Evolutionary conservation across 1,140 invertebrate species (phyloP), one percentile per base, ranked within the genome.

Genomic region (Cyclargus thomasi): DNA sequence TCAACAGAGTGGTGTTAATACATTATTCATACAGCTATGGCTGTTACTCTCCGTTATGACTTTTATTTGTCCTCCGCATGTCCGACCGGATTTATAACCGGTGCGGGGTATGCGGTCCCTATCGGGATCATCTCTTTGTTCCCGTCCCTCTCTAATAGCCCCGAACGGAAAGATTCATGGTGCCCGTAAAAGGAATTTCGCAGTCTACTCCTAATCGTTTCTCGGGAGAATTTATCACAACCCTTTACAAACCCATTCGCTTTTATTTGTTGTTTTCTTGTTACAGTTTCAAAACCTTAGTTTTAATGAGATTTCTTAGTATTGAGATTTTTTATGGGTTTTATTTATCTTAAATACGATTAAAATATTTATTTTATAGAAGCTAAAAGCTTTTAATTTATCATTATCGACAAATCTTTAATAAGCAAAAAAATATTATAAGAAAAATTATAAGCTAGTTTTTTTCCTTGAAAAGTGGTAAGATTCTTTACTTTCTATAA

Each of bases 221-320:
- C 80, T 72, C 74, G 79, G 79, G 81, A 84, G 74, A 84, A 86
- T 86, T 86, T 84, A 88, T 86, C 78, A 81, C 80, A 75, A 81
- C 74, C 74, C 79, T 79, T 85, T 80, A 72, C 66, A 59, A 67
- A 70, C 73, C 79, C 79, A 20, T 20, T 59, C 55, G 53, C 18
- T 55, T 17, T 59, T 59, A 20, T 59, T 59, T 59, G 20, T 59
- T 22, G 18, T 59, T 22, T 47, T 16, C 39, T 47, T 47, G 39
- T 47, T 47, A 47, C 39, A 47, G 14, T 47, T 47, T 47, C 8
- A 47, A 47, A 16, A 11, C 5, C 1, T 16, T 8, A 16, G 39
- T 47, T 47, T 47, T 47, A 47, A 47, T 47, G 10, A 47, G 39
- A 16, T 47, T 47, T 47, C 11, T 47, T 16, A 2, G 39, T 47